phyloP scores from a whole-genome alignment of 2,797 vertebrate species.

The Galaxias olidus region DNA sequence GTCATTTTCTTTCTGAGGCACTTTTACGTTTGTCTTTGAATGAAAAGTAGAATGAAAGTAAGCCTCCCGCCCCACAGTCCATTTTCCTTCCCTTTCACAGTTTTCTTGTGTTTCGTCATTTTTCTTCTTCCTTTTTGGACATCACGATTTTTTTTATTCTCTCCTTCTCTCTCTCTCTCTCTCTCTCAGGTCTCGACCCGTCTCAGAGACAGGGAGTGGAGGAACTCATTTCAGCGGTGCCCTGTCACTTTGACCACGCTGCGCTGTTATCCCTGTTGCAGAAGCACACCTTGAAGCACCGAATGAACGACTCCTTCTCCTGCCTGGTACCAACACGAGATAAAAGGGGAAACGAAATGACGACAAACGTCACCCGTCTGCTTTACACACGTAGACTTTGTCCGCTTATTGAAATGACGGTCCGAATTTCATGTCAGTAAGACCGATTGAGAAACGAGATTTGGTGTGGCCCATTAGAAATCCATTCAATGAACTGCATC shows the following conservation, averaged over 20 bases:
- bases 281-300: slow-evolving; percentile 89
- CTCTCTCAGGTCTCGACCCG: slow-evolving; percentile 80
- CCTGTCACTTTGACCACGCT: slow-evolving; percentile 88
- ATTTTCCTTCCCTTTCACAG: not conserved
- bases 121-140: not conserved
- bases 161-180: slow-evolving; percentile 2
- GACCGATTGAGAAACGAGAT: too few relatives aligned
- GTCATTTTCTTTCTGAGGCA: slow-evolving; percentile 12
- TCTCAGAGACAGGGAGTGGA: slow-evolving; percentile 92
- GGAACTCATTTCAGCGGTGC: slow-evolving; percentile 89
- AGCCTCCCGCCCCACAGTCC: not conserved
- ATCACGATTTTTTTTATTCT: not conserved
- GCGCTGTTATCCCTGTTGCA: slow-evolving; percentile 89
- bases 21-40: not conserved
- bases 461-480: too few relatives aligned
- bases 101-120: not conserved
- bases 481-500: too few relatives aligned
- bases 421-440: not conserved
- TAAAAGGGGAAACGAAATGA: too few relatives aligned
- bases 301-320: slow-evolving; percentile 97
- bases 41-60: not conserved
- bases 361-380: too few relatives aligned
- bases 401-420: slow-evolving; percentile 16
- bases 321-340: slow-evolving; percentile 85
- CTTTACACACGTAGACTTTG: not conserved